phyloP scores from a whole-genome alignment of 2,888 invertebrate species.

The Amblyjoppa proteus region DNA sequence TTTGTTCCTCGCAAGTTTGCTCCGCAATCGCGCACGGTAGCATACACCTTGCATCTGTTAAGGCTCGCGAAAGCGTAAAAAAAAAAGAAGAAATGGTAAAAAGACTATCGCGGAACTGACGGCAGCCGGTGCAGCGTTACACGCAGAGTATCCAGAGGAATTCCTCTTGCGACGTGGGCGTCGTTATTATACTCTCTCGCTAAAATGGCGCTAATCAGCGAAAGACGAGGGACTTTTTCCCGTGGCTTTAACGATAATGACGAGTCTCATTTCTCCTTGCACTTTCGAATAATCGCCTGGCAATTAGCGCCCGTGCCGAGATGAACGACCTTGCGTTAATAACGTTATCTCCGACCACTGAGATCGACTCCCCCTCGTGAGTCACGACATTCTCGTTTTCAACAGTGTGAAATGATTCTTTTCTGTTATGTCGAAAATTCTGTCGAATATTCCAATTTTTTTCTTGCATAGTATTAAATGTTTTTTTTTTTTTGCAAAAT shows the following conservation, averaged over 20 bases:
- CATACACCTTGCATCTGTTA: slow-evolving; percentile 20
- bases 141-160: slow-evolving; percentile 30
- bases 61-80: slow-evolving; percentile 64
- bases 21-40: slow-evolving; percentile 2
- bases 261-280: slow-evolving; percentile 5
- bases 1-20: not conserved
- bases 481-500: no score
- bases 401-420: not conserved
- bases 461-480: no score
- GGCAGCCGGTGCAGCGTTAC: slow-evolving; percentile 8
- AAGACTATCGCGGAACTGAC: slow-evolving; percentile 52
- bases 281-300: not conserved
- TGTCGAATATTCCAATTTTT: no score
- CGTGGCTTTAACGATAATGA: slow-evolving; percentile 1
- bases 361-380: not conserved
- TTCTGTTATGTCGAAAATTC: no score
- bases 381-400: not conserved
- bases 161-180: slow-evolving; percentile 23
- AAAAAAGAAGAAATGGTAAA: slow-evolving; percentile 17
- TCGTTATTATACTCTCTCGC: slow-evolving; percentile 6
- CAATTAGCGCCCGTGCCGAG: not conserved
- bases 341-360: not conserved
- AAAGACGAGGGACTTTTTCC: not conserved
- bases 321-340: not conserved
- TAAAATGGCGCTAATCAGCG: slow-evolving; percentile 12